Conservation (phyloP, 2,797 vertebrate genomes). For the Sardinella longiceps region DNA sequence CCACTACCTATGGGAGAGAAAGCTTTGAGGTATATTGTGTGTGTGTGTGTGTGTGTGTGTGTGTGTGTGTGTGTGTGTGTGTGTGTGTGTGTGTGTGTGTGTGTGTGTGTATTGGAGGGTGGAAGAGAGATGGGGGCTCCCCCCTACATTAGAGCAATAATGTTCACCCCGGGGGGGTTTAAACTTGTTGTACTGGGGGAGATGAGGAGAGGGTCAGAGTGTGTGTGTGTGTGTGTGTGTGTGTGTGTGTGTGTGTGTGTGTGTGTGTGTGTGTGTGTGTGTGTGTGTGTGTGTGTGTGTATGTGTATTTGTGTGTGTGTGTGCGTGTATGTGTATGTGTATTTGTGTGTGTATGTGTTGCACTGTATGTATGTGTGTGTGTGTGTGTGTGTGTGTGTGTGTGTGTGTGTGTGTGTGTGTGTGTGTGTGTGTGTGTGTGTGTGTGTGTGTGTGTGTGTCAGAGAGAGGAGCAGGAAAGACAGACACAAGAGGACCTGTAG, state of each 20-base stretch:
- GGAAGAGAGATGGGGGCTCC: background rate
- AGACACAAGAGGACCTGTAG: conserved; percentile 60
- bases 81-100: background rate
- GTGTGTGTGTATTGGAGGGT: background rate
- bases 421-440: conserved; percentile 24
- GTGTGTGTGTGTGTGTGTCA: conserved; percentile 31
- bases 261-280: conserved; percentile 26
- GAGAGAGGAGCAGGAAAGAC: conserved; percentile 42
- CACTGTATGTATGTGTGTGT: no score
- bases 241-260: conserved; percentile 14
- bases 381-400: conserved; percentile 28
- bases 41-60: conserved; percentile 19
- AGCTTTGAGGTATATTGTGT: conserved; percentile 11
- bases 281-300: conserved; percentile 26
- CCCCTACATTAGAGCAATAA: conserved; percentile 59
- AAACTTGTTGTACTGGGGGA: conserved; percentile 47
- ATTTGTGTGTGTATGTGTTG: no score
- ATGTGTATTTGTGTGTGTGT: no score
- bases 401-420: conserved; percentile 16
- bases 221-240: conserved; percentile 30
- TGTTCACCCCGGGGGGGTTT: conserved; percentile 50
- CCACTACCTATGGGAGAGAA: conserved; percentile 41
- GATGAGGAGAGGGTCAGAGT: conserved; percentile 38
- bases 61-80: background rate
- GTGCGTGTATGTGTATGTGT: no score